Evolutionary conservation across 1,140 invertebrate species (phyloP).

Genomic region (Caenorhabditis latens): DNA sequence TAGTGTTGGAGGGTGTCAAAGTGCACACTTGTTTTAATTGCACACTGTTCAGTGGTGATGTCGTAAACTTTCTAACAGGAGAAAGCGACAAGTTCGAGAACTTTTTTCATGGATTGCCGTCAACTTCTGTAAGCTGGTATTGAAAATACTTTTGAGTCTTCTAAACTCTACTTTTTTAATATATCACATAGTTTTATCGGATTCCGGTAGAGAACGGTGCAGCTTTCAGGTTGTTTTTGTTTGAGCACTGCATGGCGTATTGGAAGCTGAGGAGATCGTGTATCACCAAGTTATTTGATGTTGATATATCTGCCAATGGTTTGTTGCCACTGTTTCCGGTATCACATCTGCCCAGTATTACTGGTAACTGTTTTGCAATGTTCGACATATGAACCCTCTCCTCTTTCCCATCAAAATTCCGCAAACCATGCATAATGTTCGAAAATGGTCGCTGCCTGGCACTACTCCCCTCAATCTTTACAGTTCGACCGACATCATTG

Average conservation of each 20-base stretch:
- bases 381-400: neutral
- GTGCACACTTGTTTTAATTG: neutral
- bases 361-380: too few relatives aligned
- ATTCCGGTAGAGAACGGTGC: too few relatives aligned
- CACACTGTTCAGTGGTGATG: neutral
- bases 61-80: neutral
- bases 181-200: too few relatives aligned
- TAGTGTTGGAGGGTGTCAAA: neutral
- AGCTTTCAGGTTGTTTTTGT: too few relatives aligned
- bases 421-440: neutral
- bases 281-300: too few relatives aligned
- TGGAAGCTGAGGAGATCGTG: too few relatives aligned
- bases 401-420: neutral
- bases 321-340: too few relatives aligned
- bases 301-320: too few relatives aligned
- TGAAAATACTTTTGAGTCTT: too few relatives aligned
- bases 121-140: neutral
- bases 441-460: neutral
- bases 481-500: constrained; percentile 15
- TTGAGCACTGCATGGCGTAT: too few relatives aligned
- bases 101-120: neutral
- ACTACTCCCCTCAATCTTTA: neutral
- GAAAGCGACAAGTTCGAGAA: neutral
- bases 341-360: too few relatives aligned
- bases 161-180: too few relatives aligned